Conservation (phyloP, 2,888 invertebrate genomes). For the Epinotia brunnichana region DNA sequence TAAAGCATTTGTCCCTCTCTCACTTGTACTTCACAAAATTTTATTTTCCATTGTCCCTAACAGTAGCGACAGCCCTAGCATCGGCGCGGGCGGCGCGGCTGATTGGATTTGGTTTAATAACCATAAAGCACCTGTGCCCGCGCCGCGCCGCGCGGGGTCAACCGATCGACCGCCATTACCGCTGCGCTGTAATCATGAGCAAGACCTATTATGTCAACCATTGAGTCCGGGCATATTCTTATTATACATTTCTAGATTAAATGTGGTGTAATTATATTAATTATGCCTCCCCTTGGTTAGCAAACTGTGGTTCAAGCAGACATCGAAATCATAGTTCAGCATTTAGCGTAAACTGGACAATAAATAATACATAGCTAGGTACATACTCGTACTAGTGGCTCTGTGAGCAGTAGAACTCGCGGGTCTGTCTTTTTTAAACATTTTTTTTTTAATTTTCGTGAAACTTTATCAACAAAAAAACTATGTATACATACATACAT, state of each 20-base stretch:
- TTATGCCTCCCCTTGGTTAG: neutral
- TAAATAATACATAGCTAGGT: too few relatives aligned
- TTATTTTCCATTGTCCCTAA: neutral
- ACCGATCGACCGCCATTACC: constrained; percentile 41
- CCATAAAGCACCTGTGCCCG: constrained; percentile 47
- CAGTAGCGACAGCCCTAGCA: constrained; percentile 40
- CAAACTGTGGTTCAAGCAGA: neutral
- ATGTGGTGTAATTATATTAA: constrained; percentile 7
- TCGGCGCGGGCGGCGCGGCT: constrained; percentile 53
- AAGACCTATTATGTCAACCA: constrained; percentile 42
- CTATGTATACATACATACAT: too few relatives aligned
- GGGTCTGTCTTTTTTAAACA: too few relatives aligned
- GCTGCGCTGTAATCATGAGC: constrained; percentile 34
- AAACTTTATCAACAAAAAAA: too few relatives aligned
- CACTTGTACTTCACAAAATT: too few relatives aligned
- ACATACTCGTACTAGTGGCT: too few relatives aligned
- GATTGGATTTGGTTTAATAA: constrained; percentile 64
- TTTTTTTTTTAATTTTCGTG: too few relatives aligned
- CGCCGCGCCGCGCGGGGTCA: constrained; percentile 39
- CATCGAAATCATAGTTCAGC: neutral
- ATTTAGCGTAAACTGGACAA: neutral
- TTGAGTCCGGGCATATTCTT: constrained; percentile 22
- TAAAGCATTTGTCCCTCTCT: too few relatives aligned
- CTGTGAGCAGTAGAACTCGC: too few relatives aligned
- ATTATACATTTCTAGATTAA: constrained; percentile 25